Conservation (phyloP, 1,140 invertebrate species). For the Nymphalis io region DNA sequence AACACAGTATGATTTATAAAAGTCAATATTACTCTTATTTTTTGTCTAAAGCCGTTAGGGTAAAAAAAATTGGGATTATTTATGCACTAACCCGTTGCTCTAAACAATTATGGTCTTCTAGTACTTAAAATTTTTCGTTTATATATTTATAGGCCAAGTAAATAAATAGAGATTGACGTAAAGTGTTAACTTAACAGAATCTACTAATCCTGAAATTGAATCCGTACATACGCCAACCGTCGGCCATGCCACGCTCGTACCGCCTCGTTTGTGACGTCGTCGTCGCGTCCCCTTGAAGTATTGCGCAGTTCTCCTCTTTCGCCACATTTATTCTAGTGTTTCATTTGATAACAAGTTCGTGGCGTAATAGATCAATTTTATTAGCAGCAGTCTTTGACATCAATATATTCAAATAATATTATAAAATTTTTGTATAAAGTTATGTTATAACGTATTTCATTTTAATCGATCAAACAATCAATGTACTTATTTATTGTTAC, state of each 20-base stretch:
- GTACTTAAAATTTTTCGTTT: neutral
- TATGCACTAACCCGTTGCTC: too few relatives aligned
- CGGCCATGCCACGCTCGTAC: constrained; percentile 16
- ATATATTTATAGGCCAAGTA: neutral
- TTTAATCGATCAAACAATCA: too few relatives aligned
- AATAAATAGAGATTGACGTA: too few relatives aligned
- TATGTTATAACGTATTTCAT: neutral
- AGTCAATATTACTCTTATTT: too few relatives aligned
- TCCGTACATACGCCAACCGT: constrained; percentile 29
- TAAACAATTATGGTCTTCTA: too few relatives aligned
- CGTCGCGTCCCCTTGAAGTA: constrained; percentile 1
- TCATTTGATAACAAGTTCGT: constrained; percentile 1
- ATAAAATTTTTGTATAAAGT: neutral
- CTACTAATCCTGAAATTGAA: constrained; percentile 35
- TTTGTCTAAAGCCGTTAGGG: too few relatives aligned
- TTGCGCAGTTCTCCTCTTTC: constrained; percentile 26
- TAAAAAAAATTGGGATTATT: too few relatives aligned
- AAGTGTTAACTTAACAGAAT: too few relatives aligned
- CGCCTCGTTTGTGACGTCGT: constrained; percentile 30
- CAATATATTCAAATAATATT: neutral
- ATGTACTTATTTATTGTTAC: too few relatives aligned
- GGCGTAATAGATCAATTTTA: constrained; percentile 9
- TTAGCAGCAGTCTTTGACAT: neutral
- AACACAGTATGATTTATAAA: too few relatives aligned
- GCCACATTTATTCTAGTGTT: constrained; percentile 11